Base-by-base conservation (phyloP, 1,140 invertebrate species). In the Brachionus sp. region DNA sequence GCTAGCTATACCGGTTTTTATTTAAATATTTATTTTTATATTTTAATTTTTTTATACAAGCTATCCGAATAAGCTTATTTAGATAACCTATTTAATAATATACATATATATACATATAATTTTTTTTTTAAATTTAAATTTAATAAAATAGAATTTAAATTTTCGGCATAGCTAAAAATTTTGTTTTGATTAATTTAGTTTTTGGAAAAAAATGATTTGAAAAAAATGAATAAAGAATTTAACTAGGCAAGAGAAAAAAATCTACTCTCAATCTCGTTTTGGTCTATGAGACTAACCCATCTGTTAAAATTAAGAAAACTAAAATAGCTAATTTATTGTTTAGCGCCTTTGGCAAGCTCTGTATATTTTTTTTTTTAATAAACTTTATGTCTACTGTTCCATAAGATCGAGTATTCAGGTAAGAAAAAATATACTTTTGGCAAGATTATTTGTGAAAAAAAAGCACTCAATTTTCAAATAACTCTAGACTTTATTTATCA, bases 381-480 rank as follows among this genome's bases (percentile, higher is more conserved):
- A 29, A 29, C 1, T 29, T 57, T 19, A 57, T 57, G 50, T 57
- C 50, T 57, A 57, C 50, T 57, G 50, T 57, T 57, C 50, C 50
- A 57, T 57, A 57, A 57, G 50, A 57, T 57, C 50, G 50, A 57
- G 50, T 57, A 57, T 57, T 57, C 50, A 57, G 50, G 50, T 57
- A 57, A 57, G 50, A 57, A 57, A 23, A 57, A 57, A 57, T 57
- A 57, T 16, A 57, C 50, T 57, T 19, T 57, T 57, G 50, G 50
- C 50, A 16, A 57, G 19, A 57, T 57, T 57, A 19, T 19, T 23
- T 9, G n/a, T 9, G 5, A 57, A 57, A 57, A 57, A 57, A 57
- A 57, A 57, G 19, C 50, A 57, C 16, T 57, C 16, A 57, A 57
- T 57, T 57, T 9, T 19, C 16, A 25, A 57, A 57, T 25, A 57